Evolutionary conservation across 2,888 invertebrate genomes (phyloP).

Genomic region (Megalurothrips usitatus): DNA sequence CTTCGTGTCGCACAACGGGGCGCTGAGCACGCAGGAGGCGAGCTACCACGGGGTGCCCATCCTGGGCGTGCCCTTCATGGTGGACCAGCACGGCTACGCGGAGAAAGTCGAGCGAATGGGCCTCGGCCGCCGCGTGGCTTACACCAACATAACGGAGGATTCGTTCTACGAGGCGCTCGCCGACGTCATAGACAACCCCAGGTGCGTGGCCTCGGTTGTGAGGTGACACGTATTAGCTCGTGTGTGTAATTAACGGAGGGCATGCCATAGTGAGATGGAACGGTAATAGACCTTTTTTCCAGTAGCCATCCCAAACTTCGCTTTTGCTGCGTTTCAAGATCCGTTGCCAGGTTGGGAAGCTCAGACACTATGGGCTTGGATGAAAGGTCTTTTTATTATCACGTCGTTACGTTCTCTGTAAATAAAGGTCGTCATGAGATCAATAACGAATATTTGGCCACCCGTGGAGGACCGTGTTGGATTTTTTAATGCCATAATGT

Average conservation of each 20-base stretch:
- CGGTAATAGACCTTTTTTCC: background rate
- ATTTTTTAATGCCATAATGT: no score
- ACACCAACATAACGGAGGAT: background rate
- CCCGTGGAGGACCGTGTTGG: no score
- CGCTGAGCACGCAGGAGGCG: slow-evolving; percentile 27
- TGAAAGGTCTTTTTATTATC: no score
- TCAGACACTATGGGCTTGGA: no score
- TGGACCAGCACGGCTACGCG: background rate
- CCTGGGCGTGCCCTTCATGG: slow-evolving; percentile 7
- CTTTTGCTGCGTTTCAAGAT: no score
- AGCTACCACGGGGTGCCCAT: slow-evolving; percentile 29
- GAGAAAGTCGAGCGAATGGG: background rate
- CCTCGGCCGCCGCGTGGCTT: background rate
- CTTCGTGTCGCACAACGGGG: slow-evolving; percentile 23
- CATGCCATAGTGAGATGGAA: no score
- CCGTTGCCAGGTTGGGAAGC: no score
- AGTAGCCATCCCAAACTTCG: background rate
- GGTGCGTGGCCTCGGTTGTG: background rate
- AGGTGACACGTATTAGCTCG: background rate
- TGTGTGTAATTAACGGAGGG: no score
- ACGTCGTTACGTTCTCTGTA: no score
- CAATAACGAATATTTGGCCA: no score
- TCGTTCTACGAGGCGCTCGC: slow-evolving; percentile 34
- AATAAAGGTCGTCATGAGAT: no score
- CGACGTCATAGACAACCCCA: slow-evolving; percentile 14